phyloP scores from a whole-genome alignment of 2,113 vertebrate species.

The Apus apus region DNA sequence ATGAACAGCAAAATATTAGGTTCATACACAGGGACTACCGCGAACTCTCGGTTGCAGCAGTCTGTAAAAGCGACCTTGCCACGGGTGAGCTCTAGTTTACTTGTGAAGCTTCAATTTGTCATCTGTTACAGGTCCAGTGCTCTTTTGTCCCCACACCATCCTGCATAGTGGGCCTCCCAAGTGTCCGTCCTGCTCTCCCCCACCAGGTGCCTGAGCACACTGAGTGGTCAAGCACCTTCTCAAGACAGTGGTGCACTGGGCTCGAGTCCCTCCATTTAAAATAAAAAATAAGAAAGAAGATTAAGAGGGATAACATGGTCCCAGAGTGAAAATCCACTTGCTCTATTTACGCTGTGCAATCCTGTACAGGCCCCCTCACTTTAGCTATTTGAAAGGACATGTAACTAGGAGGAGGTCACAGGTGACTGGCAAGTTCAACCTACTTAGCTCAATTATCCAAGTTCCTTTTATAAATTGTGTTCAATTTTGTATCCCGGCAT shows the following conservation, averaged over 20 bases:
- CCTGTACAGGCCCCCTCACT: not conserved
- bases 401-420: conserved; percentile 66
- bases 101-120: accelerated
- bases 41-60: not conserved
- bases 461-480: conserved; percentile 74
- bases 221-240: not conserved
- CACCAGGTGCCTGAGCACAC: not conserved
- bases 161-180: accelerated
- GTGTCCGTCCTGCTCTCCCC: not conserved
- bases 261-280: not conserved
- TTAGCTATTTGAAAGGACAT: conserved; percentile 32
- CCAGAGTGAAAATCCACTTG: not conserved
- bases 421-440: conserved; percentile 72
- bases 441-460: conserved; percentile 75
- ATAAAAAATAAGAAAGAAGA: not conserved
- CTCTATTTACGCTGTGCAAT: not conserved
- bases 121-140: not conserved
- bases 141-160: too few species aligned
- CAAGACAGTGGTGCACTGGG: not conserved
- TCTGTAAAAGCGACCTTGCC: not conserved
- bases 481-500: conserved; percentile 69
- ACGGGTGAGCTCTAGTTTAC: not conserved
- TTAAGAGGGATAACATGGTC: not conserved
- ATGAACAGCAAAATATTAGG: not conserved
- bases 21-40: not conserved